Evolutionary conservation across 1,140 invertebrate species (phyloP), one percentile per base, ranked within the genome.

Genomic region (Lordiphosa stackelbergi): DNA sequence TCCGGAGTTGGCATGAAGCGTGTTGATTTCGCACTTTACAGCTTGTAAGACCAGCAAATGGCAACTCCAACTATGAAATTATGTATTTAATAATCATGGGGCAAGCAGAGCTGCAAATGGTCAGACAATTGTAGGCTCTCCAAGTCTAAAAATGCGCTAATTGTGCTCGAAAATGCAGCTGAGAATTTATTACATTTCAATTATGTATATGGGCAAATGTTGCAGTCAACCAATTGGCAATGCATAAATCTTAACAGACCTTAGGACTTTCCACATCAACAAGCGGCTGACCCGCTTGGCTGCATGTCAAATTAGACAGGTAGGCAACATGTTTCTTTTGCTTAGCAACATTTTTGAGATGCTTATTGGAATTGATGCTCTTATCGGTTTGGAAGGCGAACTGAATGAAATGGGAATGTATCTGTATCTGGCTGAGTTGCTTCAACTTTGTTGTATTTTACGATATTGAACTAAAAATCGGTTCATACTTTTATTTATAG

Each of bases 21-120:
- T 81, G 77, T 81, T 84, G 68, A 84, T 81, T 84, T 81, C 77
- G 77, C 77, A 81, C 77, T 81, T 83, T 84, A 81, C 77, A 81
- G 69, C 77, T 77, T 81, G 77, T 83, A 73, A 69, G 72, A 79
- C 52, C 71, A 73, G 65, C 75, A 81, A 69, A 10, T 28, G 34
- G 13, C 13, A 49, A 48, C 38, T 54, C 49, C 54, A 70, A 58
- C 59, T 83, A 81, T 81, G 77, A 81, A 83, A 81, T 81, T 83
- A 81, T 81, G 83, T 83, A 83, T 83, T 81, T 81, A 81, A 81
- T 81, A 81, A 81, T 81, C 58, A 68, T 59, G 69, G 54, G 40
- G 36, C 13, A 47, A 47, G 35, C 31, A 6, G 7, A n/a, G 28
- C 37, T 12, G 22, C 51, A 22, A n/a, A 31, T 35, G 37, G 31